Conservation (phyloP, 2,797 vertebrate genomes). For the Cheirogaleus major region DNA sequence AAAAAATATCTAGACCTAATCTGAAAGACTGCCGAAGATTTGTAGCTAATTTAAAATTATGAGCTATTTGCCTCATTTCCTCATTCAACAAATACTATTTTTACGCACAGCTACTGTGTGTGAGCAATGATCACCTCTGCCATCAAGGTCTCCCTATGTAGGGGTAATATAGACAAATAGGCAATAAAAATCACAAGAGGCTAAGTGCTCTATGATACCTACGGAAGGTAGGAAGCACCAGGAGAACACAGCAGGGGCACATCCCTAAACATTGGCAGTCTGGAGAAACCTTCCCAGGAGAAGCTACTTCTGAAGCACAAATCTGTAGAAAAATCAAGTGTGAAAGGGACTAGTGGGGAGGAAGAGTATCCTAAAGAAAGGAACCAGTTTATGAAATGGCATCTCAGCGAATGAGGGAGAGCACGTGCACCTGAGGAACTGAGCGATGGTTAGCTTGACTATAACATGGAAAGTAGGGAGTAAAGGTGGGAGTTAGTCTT, state of each 20-base stretch:
- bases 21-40: not conserved
- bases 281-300: not conserved
- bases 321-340: not conserved
- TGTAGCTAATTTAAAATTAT: not conserved
- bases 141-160: not conserved
- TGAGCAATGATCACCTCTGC: not conserved
- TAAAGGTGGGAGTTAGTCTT: not conserved
- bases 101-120: not conserved
- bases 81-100: not conserved
- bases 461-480: accelerated
- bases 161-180: not conserved
- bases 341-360: not conserved
- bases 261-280: not conserved
- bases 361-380: not conserved
- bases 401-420: not conserved
- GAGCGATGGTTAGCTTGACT: not conserved
- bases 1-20: not conserved
- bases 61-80: not conserved
- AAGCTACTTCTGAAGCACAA: not conserved
- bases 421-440: accelerated
- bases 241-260: not conserved
- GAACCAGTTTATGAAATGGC: not conserved
- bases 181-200: not conserved
- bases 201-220: not conserved
- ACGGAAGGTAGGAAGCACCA: not conserved